Percentiles rank a stretch among this genome's conserved stretches.
Evolutionary conservation across 2,888 invertebrate species (phyloP).

Genomic region (Prosopocoilus inquinatus): DNA sequence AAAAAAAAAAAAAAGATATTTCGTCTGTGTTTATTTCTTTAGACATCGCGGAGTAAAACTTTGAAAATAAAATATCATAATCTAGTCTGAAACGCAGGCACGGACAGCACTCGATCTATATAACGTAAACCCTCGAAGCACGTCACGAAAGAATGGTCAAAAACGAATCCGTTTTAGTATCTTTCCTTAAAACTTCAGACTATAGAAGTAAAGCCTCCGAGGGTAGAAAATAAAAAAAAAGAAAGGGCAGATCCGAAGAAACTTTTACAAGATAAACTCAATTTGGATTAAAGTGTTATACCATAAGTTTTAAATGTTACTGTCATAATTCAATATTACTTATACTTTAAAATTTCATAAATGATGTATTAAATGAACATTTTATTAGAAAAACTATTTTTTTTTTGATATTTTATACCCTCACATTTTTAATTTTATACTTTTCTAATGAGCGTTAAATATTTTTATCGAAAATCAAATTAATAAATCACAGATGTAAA

Average conservation of each 20-base stretch:
- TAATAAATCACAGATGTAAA: no score
- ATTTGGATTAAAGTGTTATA: constrained; percentile 45
- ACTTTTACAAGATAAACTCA: constrained; percentile 43
- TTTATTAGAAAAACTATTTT: no score
- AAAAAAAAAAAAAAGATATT: background rate
- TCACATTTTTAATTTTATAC: no score
- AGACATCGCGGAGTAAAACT: constrained; percentile 1
- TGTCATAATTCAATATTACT: no score
- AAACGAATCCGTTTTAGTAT: constrained; percentile 43
- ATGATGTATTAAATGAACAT: no score
- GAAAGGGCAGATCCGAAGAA: constrained; percentile 34
- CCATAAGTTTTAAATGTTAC: constrained; percentile 2
- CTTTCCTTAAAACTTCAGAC: constrained; percentile 39
- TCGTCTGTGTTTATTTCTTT: background rate
- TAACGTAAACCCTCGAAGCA: constrained; percentile 9
- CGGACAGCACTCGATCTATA: background rate
- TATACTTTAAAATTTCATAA: no score
- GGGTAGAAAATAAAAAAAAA: constrained; percentile 35
- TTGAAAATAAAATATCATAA: constrained; percentile 1
- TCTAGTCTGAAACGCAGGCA: background rate
- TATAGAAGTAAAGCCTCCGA: constrained; percentile 33
- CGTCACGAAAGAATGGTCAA: constrained; percentile 41
- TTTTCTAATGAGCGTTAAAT: no score
- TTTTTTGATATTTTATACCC: no score
- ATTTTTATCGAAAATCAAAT: no score